A percentile compares a stretch with the other conserved stretches of the same genome.
Evolutionary conservation across 2,113 vertebrate genomes (phyloP).

Genomic region (Boulengeromyrus knoepffleri): DNA sequence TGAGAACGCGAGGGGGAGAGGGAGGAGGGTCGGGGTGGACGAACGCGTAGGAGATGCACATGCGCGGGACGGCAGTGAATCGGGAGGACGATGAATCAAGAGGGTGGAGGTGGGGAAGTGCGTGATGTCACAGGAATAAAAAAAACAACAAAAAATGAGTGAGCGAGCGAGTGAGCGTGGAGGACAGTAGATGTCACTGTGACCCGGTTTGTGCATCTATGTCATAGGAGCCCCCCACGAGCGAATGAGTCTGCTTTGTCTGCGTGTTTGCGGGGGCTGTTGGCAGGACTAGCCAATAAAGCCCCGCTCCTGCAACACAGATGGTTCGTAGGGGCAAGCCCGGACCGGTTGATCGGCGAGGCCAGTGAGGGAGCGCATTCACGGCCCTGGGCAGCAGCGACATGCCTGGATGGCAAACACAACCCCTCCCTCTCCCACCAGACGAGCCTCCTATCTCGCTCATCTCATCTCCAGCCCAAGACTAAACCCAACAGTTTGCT

Average conservation of each 20-base stretch:
- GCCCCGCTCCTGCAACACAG: neutral
- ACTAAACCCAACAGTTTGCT: neutral
- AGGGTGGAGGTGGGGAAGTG: neutral
- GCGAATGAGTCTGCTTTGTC: neutral
- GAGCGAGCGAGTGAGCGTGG: neutral
- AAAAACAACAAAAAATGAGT: neutral
- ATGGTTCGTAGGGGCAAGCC: neutral
- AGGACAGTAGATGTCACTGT: neutral
- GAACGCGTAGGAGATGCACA: neutral
- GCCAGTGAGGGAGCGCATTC: neutral
- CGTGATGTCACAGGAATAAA: neutral
- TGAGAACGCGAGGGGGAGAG: neutral
- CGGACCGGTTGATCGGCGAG: neutral
- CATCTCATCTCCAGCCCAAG: neutral
- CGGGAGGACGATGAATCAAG: neutral
- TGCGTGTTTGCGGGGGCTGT: neutral
- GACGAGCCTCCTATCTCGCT: neutral
- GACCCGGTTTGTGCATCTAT: neutral
- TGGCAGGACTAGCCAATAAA: neutral
- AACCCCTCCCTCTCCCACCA: neutral
- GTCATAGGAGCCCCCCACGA: neutral
- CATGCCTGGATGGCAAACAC: slow-evolving; percentile 22
- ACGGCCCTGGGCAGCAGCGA: neutral
- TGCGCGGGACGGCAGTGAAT: neutral
- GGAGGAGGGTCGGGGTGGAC: neutral